Evolutionary conservation across 1,140 invertebrate genomes (phyloP).

Genomic region (Drosophila sproati): DNA sequence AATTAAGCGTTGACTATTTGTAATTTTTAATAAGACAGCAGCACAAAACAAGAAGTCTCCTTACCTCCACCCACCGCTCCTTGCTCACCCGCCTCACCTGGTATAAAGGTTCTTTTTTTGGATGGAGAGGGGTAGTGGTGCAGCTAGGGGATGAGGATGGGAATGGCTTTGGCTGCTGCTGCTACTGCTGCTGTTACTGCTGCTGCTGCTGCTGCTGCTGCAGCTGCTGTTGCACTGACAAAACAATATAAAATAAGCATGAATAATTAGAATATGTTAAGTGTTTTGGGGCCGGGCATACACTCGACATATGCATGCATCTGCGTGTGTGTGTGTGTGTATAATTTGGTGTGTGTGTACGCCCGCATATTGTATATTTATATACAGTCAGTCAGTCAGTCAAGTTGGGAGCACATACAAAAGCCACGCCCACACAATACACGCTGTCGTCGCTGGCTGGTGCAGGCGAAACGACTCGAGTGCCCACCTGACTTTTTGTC

Average conservation of each 20-base stretch:
- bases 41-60: conserved; percentile 22
- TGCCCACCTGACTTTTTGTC: conserved; percentile 84
- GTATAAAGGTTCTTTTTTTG: conserved; percentile 32
- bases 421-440: conserved; percentile 52
- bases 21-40: conserved; percentile 80
- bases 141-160: background rate
- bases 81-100: background rate
- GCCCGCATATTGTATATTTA: conserved; percentile 79
- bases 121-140: background rate
- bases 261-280: conserved; percentile 85
- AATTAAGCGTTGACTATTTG: conserved; percentile 80
- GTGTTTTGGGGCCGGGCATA: conserved; percentile 65
- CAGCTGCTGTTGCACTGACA: conserved; percentile 43
- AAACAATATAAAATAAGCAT: conserved; percentile 84
- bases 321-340: background rate
- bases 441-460: conserved; percentile 25
- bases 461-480: conserved; percentile 56
- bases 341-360: conserved; percentile 10
- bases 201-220: conserved; percentile 48
- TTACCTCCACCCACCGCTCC: background rate
- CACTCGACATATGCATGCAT: conserved; percentile 32
- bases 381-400: conserved; percentile 76
- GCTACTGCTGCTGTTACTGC: conserved; percentile 24
- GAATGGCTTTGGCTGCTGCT: conserved; percentile 27
- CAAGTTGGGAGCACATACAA: conserved; percentile 61